These are phyloP conservation scores for Chrysocyon brachyurus DNA, from an alignment of 2,797 vertebrate species.

Conservation along the genomic window DNA sequence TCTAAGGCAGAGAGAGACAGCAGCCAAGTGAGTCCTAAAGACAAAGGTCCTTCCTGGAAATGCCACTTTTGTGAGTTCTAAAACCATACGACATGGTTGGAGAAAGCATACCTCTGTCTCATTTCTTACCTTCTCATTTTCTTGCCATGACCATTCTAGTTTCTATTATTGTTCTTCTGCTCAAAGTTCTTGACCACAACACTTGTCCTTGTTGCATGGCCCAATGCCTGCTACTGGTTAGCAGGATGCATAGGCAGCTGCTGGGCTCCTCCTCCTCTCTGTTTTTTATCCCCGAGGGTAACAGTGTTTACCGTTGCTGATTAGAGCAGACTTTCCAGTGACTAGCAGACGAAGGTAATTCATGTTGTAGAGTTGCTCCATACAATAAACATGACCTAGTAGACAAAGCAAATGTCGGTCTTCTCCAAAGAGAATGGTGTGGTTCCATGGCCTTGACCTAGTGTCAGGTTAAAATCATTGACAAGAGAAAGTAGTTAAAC, in stretches of 20 bases:
- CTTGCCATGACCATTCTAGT: background rate
- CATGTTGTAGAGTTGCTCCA: constrained; percentile 56
- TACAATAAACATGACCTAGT: background rate
- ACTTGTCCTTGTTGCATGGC: background rate
- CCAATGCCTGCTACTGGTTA: background rate
- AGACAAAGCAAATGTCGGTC: constrained; percentile 15
- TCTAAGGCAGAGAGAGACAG: background rate
- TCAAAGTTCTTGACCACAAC: background rate
- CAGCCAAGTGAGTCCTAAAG: background rate
- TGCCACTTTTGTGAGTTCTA: background rate
- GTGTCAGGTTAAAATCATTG: constrained; percentile 57
- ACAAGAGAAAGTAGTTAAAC: constrained; percentile 74
- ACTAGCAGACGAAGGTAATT: background rate
- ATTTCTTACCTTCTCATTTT: constrained; percentile 17
- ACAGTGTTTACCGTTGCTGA: background rate
- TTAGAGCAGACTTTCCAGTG: background rate
- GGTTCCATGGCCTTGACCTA: constrained; percentile 40
- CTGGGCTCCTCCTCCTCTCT: background rate
- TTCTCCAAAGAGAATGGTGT: background rate
- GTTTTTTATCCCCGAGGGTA: background rate
- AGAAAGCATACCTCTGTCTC: background rate
- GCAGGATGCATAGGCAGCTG: background rate
- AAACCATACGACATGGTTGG: background rate
- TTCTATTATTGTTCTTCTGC: background rate
- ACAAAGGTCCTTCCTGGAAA: background rate